Conservation (phyloP, 2,113 vertebrate genomes). For the Burhinus bistriatus region DNA sequence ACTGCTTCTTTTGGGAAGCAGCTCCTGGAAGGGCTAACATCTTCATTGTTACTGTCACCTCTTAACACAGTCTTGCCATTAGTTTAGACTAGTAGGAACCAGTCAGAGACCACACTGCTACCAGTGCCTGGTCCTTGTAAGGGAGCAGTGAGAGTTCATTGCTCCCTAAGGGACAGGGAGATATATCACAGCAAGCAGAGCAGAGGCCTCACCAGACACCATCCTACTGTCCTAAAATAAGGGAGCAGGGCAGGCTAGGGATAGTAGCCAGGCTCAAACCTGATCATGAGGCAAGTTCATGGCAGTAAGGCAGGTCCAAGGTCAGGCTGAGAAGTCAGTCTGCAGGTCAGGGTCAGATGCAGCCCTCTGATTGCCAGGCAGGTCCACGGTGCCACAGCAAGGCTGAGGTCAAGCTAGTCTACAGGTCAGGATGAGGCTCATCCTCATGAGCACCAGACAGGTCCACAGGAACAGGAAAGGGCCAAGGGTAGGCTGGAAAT, state of each 20-base stretch:
- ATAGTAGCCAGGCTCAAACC: not conserved
- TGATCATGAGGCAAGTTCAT: not conserved
- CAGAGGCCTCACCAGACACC: not conserved
- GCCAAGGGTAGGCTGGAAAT: not conserved
- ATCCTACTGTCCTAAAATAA: not conserved
- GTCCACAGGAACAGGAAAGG: not conserved
- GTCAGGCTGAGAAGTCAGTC: not conserved
- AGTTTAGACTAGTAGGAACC: not conserved
- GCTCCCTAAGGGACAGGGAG: not conserved
- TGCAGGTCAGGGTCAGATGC: not conserved
- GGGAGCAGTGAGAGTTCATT: not conserved
- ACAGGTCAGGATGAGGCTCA: not conserved
- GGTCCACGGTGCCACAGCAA: not conserved
- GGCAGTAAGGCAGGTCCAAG: not conserved
- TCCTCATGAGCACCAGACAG: not conserved
- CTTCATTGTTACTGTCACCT: not conserved
- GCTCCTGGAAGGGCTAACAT: not conserved
- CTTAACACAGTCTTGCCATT: not conserved
- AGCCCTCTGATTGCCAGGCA: not conserved
- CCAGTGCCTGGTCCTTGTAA: not conserved
- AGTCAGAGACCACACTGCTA: not conserved
- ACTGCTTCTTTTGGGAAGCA: not conserved
- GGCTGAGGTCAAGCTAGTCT: not conserved
- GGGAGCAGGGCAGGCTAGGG: not conserved
- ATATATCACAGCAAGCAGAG: not conserved